phyloP scores from a whole-genome alignment of 2,797 vertebrate genomes.

The Sphenodon punctatus region DNA sequence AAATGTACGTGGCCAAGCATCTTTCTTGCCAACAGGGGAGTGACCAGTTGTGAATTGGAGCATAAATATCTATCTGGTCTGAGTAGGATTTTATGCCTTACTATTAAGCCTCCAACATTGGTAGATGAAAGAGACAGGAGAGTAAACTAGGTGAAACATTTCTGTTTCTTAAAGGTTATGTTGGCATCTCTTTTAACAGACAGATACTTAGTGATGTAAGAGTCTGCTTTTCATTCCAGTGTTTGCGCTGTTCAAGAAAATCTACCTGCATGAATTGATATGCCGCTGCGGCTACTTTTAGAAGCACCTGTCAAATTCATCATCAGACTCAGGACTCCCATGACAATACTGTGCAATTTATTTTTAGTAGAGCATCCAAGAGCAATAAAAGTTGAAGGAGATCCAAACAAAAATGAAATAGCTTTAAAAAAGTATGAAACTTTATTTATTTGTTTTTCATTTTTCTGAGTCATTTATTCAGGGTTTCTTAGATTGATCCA shows the following conservation, averaged over 20 bases:
- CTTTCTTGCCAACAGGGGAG: not conserved
- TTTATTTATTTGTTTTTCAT: not conserved
- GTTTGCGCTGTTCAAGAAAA: not conserved
- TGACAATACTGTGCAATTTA: not conserved
- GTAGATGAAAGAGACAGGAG: not conserved
- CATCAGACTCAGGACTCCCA: not conserved
- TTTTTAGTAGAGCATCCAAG: not conserved
- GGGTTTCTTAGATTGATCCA: not conserved
- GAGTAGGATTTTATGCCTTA: not conserved
- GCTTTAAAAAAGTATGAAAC: not conserved
- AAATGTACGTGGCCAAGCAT: constrained; percentile 3
- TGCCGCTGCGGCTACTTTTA: not conserved
- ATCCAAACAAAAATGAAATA: not conserved
- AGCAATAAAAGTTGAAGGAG: not conserved
- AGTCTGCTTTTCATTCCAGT: not conserved
- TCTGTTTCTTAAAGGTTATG: not conserved
- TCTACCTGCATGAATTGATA: not conserved
- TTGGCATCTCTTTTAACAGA: not conserved
- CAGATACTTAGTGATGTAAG: not conserved
- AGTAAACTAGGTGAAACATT: not conserved
- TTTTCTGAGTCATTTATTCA: not conserved
- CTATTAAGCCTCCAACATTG: not conserved
- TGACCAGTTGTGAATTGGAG: not conserved
- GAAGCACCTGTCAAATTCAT: not conserved
- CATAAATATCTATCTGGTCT: not conserved